Conservation (phyloP, 1,140 invertebrate species). For the Delia radicum region DNA sequence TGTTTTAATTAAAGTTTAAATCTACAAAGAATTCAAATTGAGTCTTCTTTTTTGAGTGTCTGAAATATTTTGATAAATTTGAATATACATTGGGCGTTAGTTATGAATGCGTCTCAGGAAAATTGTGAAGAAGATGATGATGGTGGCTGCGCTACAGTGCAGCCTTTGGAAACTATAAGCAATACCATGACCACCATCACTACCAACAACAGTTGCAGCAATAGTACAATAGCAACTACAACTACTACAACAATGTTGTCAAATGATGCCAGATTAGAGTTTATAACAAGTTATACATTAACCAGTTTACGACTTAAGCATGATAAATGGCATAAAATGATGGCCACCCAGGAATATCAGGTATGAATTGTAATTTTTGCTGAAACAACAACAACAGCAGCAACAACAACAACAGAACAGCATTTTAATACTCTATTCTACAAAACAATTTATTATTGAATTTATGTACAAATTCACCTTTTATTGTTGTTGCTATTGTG, state of each 20-base stretch:
- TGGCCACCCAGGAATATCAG: conserved; percentile 61
- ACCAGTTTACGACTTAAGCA: conserved; percentile 70
- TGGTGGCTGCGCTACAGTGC: not conserved
- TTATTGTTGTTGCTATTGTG: not conserved
- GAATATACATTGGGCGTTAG: not conserved
- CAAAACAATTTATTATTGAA: not conserved
- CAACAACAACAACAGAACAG: not conserved
- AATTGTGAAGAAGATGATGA: not conserved
- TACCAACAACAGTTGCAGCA: not conserved
- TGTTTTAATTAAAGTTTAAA: not conserved
- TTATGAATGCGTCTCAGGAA: not conserved
- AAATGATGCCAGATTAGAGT: conserved; percentile 37
- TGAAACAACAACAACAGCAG: not conserved
- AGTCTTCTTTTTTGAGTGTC: no score
- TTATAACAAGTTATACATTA: conserved; percentile 49
- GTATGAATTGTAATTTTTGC: conserved; percentile 33
- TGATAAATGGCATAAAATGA: conserved; percentile 78
- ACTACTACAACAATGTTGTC: not conserved
- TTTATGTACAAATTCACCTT: not conserved
- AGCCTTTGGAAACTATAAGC: not conserved
- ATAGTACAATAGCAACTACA: no score
- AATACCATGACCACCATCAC: not conserved
- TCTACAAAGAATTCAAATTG: not conserved
- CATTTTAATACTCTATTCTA: not conserved
- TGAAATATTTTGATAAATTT: not conserved